Evolutionary conservation across 1,140 invertebrate genomes (phyloP), one percentile per base, ranked within the genome.

Genomic region (Drosophila chauvacae): DNA sequence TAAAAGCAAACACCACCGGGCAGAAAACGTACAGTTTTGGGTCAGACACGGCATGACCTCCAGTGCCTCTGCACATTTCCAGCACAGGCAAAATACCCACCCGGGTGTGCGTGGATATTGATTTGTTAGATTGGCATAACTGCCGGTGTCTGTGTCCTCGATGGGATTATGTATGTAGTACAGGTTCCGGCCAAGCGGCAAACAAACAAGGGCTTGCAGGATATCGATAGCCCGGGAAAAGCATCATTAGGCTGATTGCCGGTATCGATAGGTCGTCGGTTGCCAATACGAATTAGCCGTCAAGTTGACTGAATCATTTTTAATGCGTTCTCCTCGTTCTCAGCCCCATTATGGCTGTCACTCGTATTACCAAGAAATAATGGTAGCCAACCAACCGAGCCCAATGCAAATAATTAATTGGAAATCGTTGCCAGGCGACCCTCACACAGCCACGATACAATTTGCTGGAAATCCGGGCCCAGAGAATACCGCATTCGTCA

Each of bases 31-130:
- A 66, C 70, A 73, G 66, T 73, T 73, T 73, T 73, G 70, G 70
- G 70, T 73, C 70, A 73, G 70, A 72, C 70, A 73, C 70, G 70
- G 68, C 23, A 60, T 72, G 68, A 73, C 70, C 70, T 72, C 70
- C 68, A 72, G 48, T 55, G 33, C 65, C 63, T 42, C 37, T 60
- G 68, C 28, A 41, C 14, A 28, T 35, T 47, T 18, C 44, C 16
- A 10, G 16, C 20, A 7, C 18, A n/a, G 47, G 66, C 16, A 45
- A 45, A 55, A 23, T 23, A 23, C 23, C 23, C 18, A 44, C 3
- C 62, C 28, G 7, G 16, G 62, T 69, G 61, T 68, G 62, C 30
- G 66, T 68, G 66, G 35, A 68, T 68, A 70, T 70, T 70, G 65
- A 70, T 70, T 56, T 70, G 61, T 26, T 56, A 18, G 23, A 28